These are phyloP conservation scores for Sciurus niger DNA, from an alignment of 2,113 vertebrate genomes.

Conservation along the genomic window DNA sequence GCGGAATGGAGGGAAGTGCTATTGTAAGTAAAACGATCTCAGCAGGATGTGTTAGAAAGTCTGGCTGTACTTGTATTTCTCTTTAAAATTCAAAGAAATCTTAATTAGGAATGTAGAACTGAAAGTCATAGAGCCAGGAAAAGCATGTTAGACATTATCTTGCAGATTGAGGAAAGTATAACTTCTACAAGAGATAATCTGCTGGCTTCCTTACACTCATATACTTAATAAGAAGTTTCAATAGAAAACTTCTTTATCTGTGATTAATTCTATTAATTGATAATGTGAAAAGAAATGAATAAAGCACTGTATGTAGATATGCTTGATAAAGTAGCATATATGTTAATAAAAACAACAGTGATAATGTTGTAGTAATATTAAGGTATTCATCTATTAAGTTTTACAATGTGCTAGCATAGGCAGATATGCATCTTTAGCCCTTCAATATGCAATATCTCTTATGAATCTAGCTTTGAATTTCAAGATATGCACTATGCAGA, in stretches of 20 bases:
- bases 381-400: neutral
- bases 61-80: slow-evolving; percentile 25
- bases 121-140: neutral
- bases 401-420: neutral
- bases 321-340: neutral
- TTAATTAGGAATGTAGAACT: slow-evolving; percentile 15
- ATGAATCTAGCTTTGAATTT: neutral
- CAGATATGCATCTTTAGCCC: neutral
- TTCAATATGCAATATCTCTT: neutral
- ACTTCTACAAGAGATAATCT: neutral
- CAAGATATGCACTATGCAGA: neutral
- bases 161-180: neutral
- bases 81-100: slow-evolving; percentile 47
- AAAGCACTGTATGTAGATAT: neutral
- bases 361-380: neutral
- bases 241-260: neutral
- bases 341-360: neutral
- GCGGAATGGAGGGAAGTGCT: slow-evolving; percentile 10
- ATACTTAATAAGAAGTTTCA: neutral
- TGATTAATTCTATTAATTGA: neutral
- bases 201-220: neutral
- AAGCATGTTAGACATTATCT: neutral
- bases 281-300: neutral
- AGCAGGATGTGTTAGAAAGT: slow-evolving; percentile 59
- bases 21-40: slow-evolving; percentile 56